A percentile compares a stretch with the other conserved stretches of the same genome.
Evolutionary conservation across 2,888 invertebrate species (phyloP).

Genomic region (Cataglyphis livida): DNA sequence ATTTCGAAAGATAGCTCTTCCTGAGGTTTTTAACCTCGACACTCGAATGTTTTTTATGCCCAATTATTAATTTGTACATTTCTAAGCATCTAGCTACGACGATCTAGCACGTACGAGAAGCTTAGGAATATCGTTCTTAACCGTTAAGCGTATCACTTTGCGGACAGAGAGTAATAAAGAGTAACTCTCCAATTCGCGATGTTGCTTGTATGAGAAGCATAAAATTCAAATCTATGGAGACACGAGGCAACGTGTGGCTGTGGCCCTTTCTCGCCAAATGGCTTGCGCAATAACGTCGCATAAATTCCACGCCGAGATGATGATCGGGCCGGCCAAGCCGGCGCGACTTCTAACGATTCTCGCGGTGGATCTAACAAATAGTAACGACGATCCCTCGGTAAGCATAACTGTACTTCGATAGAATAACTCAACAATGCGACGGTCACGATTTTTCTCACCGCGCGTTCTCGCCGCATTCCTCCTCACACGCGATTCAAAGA

Average conservation of each 20-base stretch:
- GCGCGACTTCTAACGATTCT: slow-evolving; percentile 25
- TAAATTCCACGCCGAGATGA: slow-evolving; percentile 10
- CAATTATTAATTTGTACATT: slow-evolving; percentile 31
- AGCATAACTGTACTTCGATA: slow-evolving; percentile 69
- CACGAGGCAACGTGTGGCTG: neutral
- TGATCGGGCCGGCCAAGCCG: slow-evolving; percentile 2
- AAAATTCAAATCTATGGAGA: slow-evolving; percentile 41
- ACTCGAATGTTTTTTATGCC: neutral
- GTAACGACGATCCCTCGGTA: slow-evolving; percentile 53
- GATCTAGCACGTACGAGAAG: neutral
- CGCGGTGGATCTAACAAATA: slow-evolving; percentile 52
- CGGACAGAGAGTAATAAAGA: slow-evolving; percentile 18
- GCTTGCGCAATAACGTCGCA: slow-evolving; percentile 23
- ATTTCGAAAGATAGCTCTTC: neutral
- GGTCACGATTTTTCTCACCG: slow-evolving; percentile 47
- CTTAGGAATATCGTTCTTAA: neutral
- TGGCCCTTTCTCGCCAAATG: slow-evolving; percentile 1
- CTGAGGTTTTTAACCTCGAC: neutral
- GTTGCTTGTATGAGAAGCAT: neutral
- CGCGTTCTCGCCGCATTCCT: slow-evolving; percentile 35
- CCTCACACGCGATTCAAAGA: slow-evolving; percentile 45
- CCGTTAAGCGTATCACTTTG: neutral
- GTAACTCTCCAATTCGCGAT: slow-evolving; percentile 1
- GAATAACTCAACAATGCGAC: slow-evolving; percentile 57
- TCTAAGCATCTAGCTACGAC: neutral